phyloP scores from a whole-genome alignment of 2,113 vertebrate genomes.

The Eclectus roratus region DNA sequence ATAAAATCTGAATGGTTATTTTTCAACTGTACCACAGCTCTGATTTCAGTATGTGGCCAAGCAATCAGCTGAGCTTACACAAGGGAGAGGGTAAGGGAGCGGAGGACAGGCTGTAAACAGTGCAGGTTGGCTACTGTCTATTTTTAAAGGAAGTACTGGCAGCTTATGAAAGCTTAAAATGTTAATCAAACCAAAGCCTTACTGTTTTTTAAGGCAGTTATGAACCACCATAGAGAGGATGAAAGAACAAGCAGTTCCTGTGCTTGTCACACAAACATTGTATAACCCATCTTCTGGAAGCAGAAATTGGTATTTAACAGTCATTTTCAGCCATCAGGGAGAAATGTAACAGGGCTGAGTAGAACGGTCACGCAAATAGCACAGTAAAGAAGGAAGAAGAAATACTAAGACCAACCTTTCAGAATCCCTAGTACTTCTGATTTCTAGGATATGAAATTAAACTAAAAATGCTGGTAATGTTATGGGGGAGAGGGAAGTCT shows the following conservation, averaged over 20 bases:
- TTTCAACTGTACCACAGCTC: not conserved
- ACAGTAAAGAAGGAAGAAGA: not conserved
- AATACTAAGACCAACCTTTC: not conserved
- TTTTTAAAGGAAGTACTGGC: not conserved
- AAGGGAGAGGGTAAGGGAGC: not conserved
- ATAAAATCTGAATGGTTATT: not conserved
- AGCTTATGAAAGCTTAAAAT: slow-evolving; percentile 14
- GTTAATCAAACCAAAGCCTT: not conserved
- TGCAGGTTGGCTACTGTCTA: not conserved
- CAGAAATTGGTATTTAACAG: slow-evolving; percentile 30
- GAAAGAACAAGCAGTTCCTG: not conserved
- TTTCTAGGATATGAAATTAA: not conserved
- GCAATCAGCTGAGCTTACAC: not conserved
- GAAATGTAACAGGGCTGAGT: not conserved
- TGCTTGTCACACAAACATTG: not conserved
- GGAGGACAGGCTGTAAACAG: not conserved
- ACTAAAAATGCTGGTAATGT: not conserved
- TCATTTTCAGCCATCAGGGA: slow-evolving; percentile 21
- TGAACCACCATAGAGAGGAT: not conserved
- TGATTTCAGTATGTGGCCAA: not conserved
- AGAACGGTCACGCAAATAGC: not conserved
- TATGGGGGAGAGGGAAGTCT: not conserved
- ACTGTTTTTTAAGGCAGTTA: not conserved
- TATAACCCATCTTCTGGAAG: not conserved
- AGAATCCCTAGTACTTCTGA: not conserved